Base-by-base conservation (phyloP, 2,113 vertebrate species). In the Dipodomys stephensi region DNA sequence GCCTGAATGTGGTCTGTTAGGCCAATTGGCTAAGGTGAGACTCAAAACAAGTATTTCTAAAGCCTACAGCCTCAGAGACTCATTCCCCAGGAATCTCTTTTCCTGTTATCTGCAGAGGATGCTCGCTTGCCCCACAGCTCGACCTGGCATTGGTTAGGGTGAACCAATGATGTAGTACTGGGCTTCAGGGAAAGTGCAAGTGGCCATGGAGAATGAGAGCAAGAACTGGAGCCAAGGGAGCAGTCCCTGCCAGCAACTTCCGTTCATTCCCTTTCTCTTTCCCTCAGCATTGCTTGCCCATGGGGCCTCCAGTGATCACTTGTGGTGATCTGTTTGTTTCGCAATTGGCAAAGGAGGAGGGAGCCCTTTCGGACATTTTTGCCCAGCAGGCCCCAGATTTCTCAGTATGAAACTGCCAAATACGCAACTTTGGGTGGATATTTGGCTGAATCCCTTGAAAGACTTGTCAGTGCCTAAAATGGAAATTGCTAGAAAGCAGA, bases 401-500 rank as follows among this genome's bases (percentile, higher is more conserved):
- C 91, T 96, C 92, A 86, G 83, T 89, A 57, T 53, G 83, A 96
- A 96, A 97, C 82, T 96, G 97, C 96, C 96, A 97, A 97, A 97
- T 96, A 95, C 28, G 69, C 94, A 97, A 94, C 91, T 93, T 94
- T 87, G 97, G 97, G 96, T 97, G 96, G 96, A 97, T 96, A 89
- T 97, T 96, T 97, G 96, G 96, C 97, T 95, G 96, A 89, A 96
- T 95, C 74, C 77, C 90, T 96, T 96, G 96, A 96, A 97, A 94
- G 94, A 94, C 87, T 95, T 95, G 96, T 97, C 97, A 96, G 96
- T 91, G 96, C 96, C 97, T 97, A 96, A 97, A 97, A 97, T 96
- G 97, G 96, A 97, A 97, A 97, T 97, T 97, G 95, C 96, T 97
- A 97, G 97, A 97, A 97, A 97, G 97, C 97, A 97, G 93, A 97